phyloP scores from a whole-genome alignment of 1,140 invertebrate species.

The Helicoverpa zea region DNA sequence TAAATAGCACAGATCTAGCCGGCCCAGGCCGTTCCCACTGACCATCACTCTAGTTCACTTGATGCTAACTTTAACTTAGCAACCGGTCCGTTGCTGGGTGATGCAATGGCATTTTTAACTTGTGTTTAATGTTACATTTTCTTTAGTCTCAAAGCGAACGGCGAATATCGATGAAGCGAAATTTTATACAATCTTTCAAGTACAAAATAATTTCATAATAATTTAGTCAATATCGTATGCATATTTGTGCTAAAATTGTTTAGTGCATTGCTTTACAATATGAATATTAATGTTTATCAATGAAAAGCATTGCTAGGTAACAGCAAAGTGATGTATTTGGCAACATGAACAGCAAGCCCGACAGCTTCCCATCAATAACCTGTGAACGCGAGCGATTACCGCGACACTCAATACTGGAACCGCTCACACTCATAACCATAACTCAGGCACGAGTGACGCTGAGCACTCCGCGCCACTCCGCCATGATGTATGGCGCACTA shows the following conservation, averaged over 20 bases:
- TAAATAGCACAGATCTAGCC: constrained; percentile 42
- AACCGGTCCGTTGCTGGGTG: constrained; percentile 15
- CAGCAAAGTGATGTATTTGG: neutral
- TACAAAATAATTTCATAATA: no score
- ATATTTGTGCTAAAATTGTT: no score
- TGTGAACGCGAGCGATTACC: neutral
- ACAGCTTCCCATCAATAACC: neutral
- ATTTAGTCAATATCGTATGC: no score
- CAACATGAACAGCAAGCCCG: neutral
- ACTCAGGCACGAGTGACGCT: neutral
- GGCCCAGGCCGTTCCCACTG: neutral
- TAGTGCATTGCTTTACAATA: no score
- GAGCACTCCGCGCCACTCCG: neutral
- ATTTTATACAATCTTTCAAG: no score
- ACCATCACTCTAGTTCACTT: constrained; percentile 1
- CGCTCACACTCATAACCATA: neutral
- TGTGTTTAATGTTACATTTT: neutral
- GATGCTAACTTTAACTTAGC: constrained; percentile 29
- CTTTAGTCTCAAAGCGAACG: no score
- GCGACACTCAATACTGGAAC: constrained; percentile 9
- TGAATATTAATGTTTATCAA: no score
- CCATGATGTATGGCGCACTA: constrained; percentile 11
- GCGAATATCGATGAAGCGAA: no score
- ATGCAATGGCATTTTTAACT: neutral
- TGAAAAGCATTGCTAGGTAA: no score